phyloP scores from a whole-genome alignment of 2,888 invertebrate genomes.

The Odontothrips loti region DNA sequence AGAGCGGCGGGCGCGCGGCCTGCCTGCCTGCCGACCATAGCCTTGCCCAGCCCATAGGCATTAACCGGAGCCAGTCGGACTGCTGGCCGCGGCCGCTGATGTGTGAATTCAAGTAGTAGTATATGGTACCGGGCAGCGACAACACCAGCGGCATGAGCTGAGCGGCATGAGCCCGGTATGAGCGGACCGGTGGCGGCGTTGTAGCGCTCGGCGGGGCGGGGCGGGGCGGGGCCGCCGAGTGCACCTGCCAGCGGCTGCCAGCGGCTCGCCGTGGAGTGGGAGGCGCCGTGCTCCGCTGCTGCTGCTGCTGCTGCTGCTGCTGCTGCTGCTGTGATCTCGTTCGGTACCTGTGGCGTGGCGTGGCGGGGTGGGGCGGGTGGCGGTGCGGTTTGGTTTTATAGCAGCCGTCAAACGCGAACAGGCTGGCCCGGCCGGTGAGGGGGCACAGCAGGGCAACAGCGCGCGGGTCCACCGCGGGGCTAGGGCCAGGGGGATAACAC shows the following conservation, averaged over 20 bases:
- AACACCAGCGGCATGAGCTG: not conserved
- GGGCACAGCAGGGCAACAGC: not conserved
- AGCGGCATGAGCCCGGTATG: too few relatives aligned
- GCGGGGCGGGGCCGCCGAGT: not conserved
- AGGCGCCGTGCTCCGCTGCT: not conserved
- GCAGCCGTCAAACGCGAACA: conserved; percentile 23
- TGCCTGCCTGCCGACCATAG: not conserved
- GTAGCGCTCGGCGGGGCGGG: not conserved
- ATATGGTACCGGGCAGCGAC: not conserved
- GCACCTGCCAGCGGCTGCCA: not conserved
- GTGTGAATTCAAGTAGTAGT: conserved; percentile 15
- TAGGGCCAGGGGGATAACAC: too few relatives aligned
- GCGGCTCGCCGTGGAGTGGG: conserved; percentile 2
- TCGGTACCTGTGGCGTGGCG: conserved; percentile 4
- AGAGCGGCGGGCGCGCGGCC: not conserved
- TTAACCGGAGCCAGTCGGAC: not conserved
- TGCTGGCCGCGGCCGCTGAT: not conserved
- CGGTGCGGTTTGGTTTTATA: conserved; percentile 14
- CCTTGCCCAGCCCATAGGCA: not conserved
- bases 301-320: too few relatives aligned
- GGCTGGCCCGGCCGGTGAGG: not conserved
- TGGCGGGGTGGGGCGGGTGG: not conserved
- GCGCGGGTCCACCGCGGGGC: not conserved
- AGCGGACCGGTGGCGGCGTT: too few relatives aligned
- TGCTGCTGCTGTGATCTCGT: conserved; percentile 3